Base-by-base conservation (phyloP, 2,797 vertebrate species). In the Hylomyscus alleni region DNA sequence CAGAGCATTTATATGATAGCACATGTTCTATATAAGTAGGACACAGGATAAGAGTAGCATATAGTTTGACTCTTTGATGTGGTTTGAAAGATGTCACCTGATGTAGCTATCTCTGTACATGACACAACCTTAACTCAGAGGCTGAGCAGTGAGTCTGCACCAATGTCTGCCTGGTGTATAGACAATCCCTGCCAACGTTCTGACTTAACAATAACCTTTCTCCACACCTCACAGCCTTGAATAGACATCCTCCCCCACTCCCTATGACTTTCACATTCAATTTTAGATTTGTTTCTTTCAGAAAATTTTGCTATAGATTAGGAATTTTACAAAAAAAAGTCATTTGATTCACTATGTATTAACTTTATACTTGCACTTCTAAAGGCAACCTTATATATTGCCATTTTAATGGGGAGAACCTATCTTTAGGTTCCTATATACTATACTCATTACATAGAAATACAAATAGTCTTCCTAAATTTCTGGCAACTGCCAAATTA, bases 281-380 rank as follows among this genome's bases (percentile, higher is more conserved):
- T 87, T 91, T 19, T 81, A 54, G 54, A 31, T 44, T 3, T 77
- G 37, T 90, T 89, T 75, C 83, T 91, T 93, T 94, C n/a, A 91
- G 84, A 69, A 95, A 77, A 93, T 96, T 86, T 78, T 89, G 20
- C 37, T 80, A 7, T 84, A 58, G 44, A 76, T 69, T 85, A n/a
- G 26, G 34, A 54, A 34, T 67, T 86, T 96, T 52, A 93, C 14
- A 40, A 85, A 95, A 60, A 58, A 92, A 67, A 73, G 44, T 73
- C n/a, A 31, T 89, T 96, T 94, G 80, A 94, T 91, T n/a, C 31
- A 89, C 75, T 87, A n/a, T 54, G 6, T 52, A 60, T 86, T 94
- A 54, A 89, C 67, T 95, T 88, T 40, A 83, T 78, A 92, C n/a
- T 83, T 91, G 65, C 52, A 73, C 9, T 17, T 93, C 72, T 75